A percentile compares a stretch with the other conserved stretches of the same genome.
These are phyloP conservation scores for Hirundichthys speculiger DNA, from an alignment of 2,113 vertebrate genomes.

Conservation along the genomic window DNA sequence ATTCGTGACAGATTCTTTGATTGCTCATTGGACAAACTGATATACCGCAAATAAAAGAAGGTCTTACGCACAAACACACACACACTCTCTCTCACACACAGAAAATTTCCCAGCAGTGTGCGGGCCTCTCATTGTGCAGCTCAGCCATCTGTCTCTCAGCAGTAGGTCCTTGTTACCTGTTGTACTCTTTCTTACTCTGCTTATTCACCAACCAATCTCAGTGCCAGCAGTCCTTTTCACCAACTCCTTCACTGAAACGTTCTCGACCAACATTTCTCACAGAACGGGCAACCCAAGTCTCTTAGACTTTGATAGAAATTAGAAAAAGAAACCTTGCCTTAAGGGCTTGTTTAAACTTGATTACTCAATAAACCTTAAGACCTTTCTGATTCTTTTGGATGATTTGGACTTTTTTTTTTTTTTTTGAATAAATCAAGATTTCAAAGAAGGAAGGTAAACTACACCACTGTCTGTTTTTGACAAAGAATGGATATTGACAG, in stretches of 20 bases:
- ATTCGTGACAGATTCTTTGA: constrained; percentile 55
- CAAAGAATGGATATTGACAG: constrained; percentile 42
- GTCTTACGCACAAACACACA: constrained; percentile 6
- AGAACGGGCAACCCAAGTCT: constrained; percentile 40
- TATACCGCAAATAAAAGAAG: constrained; percentile 56
- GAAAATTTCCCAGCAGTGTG: constrained; percentile 50
- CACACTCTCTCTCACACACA: constrained; percentile 5
- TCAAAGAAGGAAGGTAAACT: no score
- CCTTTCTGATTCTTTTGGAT: constrained; percentile 10
- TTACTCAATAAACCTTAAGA: constrained; percentile 33
- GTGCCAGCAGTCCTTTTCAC: constrained; percentile 63
- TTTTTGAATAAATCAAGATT: neutral
- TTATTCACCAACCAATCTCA: constrained; percentile 61
- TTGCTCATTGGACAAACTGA: constrained; percentile 66
- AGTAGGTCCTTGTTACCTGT: constrained; percentile 79
- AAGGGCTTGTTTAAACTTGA: constrained; percentile 33
- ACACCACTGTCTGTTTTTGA: constrained; percentile 11
- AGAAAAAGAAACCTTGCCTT: constrained; percentile 19
- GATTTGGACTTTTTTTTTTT: neutral
- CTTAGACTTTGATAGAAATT: constrained; percentile 27
- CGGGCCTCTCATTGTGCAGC: constrained; percentile 69
- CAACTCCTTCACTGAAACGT: constrained; percentile 35
- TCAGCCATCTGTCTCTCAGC: constrained; percentile 78
- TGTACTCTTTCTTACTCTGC: constrained; percentile 70
- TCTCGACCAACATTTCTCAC: constrained; percentile 55